phyloP scores from a whole-genome alignment of 2,888 invertebrate species.

The Mythimna impura region DNA sequence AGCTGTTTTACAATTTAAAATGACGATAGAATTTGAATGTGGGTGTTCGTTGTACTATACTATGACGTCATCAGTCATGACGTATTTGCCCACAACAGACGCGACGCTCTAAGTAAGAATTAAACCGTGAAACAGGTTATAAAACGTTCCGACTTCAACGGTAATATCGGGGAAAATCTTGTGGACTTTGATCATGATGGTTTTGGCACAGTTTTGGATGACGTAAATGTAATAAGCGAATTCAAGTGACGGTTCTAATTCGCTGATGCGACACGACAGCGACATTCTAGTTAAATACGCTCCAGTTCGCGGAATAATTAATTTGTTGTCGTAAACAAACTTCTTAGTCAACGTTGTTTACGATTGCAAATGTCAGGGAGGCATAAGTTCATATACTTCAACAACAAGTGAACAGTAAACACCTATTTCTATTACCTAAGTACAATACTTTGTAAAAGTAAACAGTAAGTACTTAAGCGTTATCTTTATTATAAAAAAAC shows the following conservation, averaged over 20 bases:
- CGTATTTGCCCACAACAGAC: conserved; percentile 22
- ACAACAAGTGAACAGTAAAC: conserved; percentile 34
- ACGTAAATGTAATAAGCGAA: conserved; percentile 49
- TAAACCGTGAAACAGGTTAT: conserved; percentile 40
- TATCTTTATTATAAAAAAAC: conserved; percentile 13
- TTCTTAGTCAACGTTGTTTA: conserved; percentile 37
- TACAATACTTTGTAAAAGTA: not conserved
- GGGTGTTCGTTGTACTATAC: conserved; percentile 56
- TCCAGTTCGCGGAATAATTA: conserved; percentile 48
- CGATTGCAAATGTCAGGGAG: conserved; percentile 33
- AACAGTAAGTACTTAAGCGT: not conserved
- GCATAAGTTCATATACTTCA: conserved; percentile 20
- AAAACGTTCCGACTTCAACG: conserved; percentile 28
- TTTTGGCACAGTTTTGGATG: conserved; percentile 61
- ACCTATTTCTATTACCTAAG: conserved; percentile 4
- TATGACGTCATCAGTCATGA: conserved; percentile 49
- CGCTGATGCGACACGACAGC: conserved; percentile 26
- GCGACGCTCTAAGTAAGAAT: conserved; percentile 37
- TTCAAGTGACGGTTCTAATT: conserved; percentile 33
- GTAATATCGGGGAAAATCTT: conserved; percentile 33
- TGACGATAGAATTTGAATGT: conserved; percentile 37
- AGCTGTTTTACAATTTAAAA: conserved; percentile 47
- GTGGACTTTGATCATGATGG: conserved; percentile 59
- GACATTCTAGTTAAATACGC: conserved; percentile 54
- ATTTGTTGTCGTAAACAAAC: conserved; percentile 35